Evolutionary conservation across 2,888 invertebrate species (phyloP), one percentile per base, ranked within the genome.

Genomic region (Calameuta filiformis): DNA sequence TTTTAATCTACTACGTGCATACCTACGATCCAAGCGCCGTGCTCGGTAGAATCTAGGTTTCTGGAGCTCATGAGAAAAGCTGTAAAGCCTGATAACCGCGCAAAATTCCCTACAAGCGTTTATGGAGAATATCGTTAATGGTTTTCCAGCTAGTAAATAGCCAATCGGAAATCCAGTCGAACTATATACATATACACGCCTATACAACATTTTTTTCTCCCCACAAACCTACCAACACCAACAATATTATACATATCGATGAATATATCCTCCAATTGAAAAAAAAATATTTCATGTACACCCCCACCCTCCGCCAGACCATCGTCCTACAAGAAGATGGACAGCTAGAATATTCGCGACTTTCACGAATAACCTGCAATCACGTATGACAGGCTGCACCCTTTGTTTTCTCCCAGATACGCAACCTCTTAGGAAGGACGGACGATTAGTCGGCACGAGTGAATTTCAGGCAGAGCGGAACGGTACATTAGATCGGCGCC

Each of bases 401-500:
- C 56, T 56, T 56, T 56, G 56, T 56, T 56, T 56, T 56, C 56
- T 56, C 56, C 56, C 56, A 56, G 56, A 23, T 56, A 56, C 56
- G 56, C 56, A 23, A 56, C 56, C 56, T 56, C 56, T 56, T 56
- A 23, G 56, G 56, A 56, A 56, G 23, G 23, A 56, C 23, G 56
- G 56, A 56, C 56, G 23, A 56, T 56, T 56, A 37, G 56, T 23
- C 56, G 56, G 56, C 56, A 56, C 56, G 56, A 56, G 56, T 56
- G 9, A 56, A 23, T 56, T 56, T 56, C 56, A 56, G 56, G 78
- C 80, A 75, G 81, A 81, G 85, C 84, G 81, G 83, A 85, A 84
- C 84, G 83, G 80, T 78, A 77, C 71, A 81, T 85, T 83, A 80
- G 80, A 84, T 83, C 85, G 87, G 87, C 87, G 87, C 87, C 87